phyloP scores from a whole-genome alignment of 2,113 vertebrate genomes.

The Taxidea taxus region DNA sequence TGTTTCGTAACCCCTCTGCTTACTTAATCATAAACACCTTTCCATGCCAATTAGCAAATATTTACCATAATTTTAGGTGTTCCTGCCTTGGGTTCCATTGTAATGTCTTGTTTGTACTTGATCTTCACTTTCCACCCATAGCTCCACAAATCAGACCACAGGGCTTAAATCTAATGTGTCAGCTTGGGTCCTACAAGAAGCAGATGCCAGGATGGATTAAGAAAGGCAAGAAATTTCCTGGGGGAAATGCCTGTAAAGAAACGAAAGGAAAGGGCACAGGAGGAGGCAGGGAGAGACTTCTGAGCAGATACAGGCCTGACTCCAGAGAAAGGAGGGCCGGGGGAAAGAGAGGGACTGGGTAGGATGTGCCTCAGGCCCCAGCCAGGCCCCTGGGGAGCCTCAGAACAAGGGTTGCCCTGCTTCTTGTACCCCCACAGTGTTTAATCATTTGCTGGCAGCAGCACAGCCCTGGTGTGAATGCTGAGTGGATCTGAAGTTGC shows the following conservation, averaged over 20 bases:
- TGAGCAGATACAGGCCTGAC: neutral
- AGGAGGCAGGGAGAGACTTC: neutral
- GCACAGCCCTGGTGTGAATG: neutral
- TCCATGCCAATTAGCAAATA: neutral
- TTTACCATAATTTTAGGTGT: neutral
- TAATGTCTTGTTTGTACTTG: neutral
- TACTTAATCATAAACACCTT: neutral
- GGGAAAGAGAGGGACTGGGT: rapidly evolving
- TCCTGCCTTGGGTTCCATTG: neutral
- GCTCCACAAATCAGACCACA: neutral
- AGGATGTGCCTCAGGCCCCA: neutral
- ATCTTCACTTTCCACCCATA: neutral
- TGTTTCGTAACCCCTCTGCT: neutral
- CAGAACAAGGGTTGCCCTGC: neutral
- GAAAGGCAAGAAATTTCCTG: neutral
- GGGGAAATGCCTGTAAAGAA: neutral
- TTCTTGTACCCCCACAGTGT: neutral
- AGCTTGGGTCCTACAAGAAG: neutral
- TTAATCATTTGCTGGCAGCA: neutral
- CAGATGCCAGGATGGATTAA: neutral
- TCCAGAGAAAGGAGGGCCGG: neutral
- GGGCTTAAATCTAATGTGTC: neutral
- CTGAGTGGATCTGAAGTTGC: neutral
- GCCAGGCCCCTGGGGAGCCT: neutral
- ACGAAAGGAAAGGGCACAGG: neutral